Conservation (phyloP, 2,888 invertebrate species). For the Euspilapteryx auroguttella region DNA sequence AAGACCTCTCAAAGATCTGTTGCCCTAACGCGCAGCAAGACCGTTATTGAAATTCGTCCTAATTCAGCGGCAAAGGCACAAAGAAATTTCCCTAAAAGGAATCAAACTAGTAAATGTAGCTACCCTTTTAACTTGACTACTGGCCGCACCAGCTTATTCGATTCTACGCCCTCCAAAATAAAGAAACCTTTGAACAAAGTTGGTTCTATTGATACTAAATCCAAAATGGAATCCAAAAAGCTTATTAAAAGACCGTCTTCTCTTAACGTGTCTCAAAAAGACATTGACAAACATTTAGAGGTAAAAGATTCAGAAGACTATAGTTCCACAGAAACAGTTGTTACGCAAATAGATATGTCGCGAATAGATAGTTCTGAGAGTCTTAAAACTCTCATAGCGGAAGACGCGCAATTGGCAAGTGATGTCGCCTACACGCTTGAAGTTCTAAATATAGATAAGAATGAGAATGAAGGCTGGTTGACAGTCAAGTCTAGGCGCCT, state of each 20-base stretch:
- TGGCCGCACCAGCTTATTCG: conserved; percentile 44
- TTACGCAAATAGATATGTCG: conserved; percentile 40
- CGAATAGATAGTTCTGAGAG: conserved; percentile 53
- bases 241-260: conserved; percentile 23
- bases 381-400: conserved; percentile 48
- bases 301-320: conserved; percentile 38
- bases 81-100: conserved; percentile 26
- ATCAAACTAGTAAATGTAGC: conserved; percentile 40
- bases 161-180: conserved; percentile 16
- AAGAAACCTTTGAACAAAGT: conserved; percentile 19
- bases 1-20: conserved; percentile 25
- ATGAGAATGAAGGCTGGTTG: conserved; percentile 79
- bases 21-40: conserved; percentile 36
- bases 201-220: conserved; percentile 32
- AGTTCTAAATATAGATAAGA: conserved; percentile 44
- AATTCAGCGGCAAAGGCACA: conserved; percentile 18
- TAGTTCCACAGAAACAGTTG: conserved; percentile 62
- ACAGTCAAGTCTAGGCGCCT: conserved; percentile 79
- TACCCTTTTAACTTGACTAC: conserved; percentile 55
- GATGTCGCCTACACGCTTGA: conserved; percentile 46
- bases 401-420: conserved; percentile 20
- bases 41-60: conserved; percentile 43
- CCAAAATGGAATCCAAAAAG: conserved; percentile 28
- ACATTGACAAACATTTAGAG: conserved; percentile 21
- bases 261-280: conserved; percentile 25